A percentile compares a stretch with the other conserved stretches of the same genome.
Conservation (phyloP, 2,888 invertebrate genomes). For the Matsumyia berberina region DNA sequence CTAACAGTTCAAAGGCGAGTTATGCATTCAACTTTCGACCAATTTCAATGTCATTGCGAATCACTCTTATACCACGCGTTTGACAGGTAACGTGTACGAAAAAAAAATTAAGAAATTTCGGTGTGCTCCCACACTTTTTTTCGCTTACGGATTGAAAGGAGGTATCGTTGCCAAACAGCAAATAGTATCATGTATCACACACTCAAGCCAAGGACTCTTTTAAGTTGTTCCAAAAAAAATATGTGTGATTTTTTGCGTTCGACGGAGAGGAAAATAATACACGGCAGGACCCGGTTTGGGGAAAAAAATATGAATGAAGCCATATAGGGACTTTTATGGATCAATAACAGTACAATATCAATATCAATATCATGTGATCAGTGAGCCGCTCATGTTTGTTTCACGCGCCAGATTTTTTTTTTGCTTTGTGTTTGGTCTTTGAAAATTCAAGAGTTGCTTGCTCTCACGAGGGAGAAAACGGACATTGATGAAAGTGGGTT, state of each 20-base stretch:
- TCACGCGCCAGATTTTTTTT: slow-evolving; percentile 60
- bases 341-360: slow-evolving; percentile 66
- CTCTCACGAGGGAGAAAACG: too few species aligned
- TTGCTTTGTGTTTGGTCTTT: not conserved
- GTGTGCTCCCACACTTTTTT: slow-evolving; percentile 37
- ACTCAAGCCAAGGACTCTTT: slow-evolving; percentile 7
- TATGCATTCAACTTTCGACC: too few species aligned
- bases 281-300: slow-evolving; percentile 38
- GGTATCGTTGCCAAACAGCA: slow-evolving; percentile 15
- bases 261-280: slow-evolving; percentile 29
- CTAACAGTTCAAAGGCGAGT: too few species aligned
- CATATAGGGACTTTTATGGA: slow-evolving; percentile 55
- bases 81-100: not conserved
- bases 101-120: not conserved
- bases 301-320: slow-evolving; percentile 65
- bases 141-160: not conserved
- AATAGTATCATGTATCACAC: slow-evolving; percentile 22
- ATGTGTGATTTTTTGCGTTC: not conserved
- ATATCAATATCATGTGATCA: slow-evolving; percentile 71
- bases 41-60: too few species aligned
- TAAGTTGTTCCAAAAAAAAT: too few species aligned
- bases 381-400: slow-evolving; percentile 36
- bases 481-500: too few species aligned
- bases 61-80: slow-evolving; percentile 3
- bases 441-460: too few species aligned